Conservation (phyloP, 2,113 vertebrate genomes). For the Labrus mixtus region DNA sequence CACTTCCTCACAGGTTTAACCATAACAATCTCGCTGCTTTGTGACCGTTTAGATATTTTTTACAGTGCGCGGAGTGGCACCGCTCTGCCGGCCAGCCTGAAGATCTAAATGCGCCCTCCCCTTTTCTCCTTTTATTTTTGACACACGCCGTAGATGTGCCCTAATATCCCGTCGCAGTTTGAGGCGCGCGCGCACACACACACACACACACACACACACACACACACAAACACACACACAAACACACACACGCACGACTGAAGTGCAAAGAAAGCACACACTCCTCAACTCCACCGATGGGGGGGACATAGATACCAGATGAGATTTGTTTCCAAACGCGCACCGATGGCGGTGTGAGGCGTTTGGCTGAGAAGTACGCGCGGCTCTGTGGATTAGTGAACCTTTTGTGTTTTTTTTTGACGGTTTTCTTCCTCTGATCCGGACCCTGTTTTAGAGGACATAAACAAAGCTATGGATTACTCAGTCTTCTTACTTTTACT, state of each 20-base stretch:
- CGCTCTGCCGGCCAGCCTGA: slow-evolving; percentile 37
- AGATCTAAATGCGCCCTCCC: slow-evolving; percentile 53
- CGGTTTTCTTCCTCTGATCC: slow-evolving; percentile 5
- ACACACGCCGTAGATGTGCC: slow-evolving; percentile 47
- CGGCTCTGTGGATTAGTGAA: slow-evolving; percentile 57
- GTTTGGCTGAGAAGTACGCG: slow-evolving; percentile 55
- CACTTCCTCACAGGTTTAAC: slow-evolving; percentile 17
- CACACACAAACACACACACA: neutral
- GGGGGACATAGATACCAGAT: slow-evolving; percentile 47
- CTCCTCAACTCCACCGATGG: slow-evolving; percentile 44
- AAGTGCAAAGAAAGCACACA: slow-evolving; percentile 36
- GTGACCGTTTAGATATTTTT: slow-evolving; percentile 12
- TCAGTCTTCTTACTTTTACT: slow-evolving; percentile 66
- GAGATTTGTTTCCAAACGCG: slow-evolving; percentile 76
- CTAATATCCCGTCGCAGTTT: slow-evolving; percentile 43
- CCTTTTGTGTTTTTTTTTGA: neutral
- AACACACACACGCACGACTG: neutral
- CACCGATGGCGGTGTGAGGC: slow-evolving; percentile 75
- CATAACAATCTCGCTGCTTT: neutral
- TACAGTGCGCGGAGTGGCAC: slow-evolving; percentile 63
- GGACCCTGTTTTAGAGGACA: slow-evolving; percentile 27
- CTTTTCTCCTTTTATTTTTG: slow-evolving; percentile 37
- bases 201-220: neutral
- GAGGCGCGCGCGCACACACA: slow-evolving; percentile 27
- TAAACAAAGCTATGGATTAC: slow-evolving; percentile 74